phyloP scores from a whole-genome alignment of 2,113 vertebrate genomes.

The Elgaria multicarinata region DNA sequence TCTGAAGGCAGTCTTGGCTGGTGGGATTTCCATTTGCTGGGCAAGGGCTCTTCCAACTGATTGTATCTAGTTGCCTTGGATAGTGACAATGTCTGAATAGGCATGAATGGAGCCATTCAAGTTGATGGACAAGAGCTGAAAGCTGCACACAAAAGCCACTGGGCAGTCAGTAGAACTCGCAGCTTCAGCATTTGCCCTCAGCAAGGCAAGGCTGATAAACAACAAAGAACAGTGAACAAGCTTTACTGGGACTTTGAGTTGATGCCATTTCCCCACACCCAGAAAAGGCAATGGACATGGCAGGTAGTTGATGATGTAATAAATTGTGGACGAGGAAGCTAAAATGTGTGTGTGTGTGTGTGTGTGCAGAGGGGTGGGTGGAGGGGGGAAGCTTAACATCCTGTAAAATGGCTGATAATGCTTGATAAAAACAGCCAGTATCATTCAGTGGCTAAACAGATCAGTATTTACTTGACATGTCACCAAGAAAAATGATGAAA shows the following conservation, averaged over 20 bases:
- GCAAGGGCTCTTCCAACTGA: constrained; percentile 54
- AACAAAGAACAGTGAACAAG: constrained; percentile 56
- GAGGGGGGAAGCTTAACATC: background rate
- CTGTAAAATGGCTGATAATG: constrained; percentile 4
- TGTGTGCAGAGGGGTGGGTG: background rate
- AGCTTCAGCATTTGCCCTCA: constrained; percentile 47
- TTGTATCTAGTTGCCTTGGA: constrained; percentile 61
- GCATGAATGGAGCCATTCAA: constrained; percentile 79
- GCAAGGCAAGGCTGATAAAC: constrained; percentile 46
- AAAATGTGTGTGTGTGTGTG: background rate
- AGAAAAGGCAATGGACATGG: background rate
- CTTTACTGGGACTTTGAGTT: constrained; percentile 23
- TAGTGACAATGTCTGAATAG: constrained; percentile 67
- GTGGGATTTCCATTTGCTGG: constrained; percentile 26
- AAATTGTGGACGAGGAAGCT: background rate
- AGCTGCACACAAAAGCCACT: constrained; percentile 72
- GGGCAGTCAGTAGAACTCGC: constrained; percentile 58
- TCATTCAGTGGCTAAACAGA: constrained; percentile 32
- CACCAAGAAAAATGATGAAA: constrained; percentile 56
- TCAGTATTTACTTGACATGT: constrained; percentile 51
- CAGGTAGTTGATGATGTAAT: background rate
- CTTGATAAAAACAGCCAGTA: constrained; percentile 38
- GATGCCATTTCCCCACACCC: constrained; percentile 17
- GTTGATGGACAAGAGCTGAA: constrained; percentile 72
- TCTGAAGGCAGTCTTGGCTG: constrained; percentile 45